These are phyloP conservation scores for Frankliniella fusca DNA, from an alignment of 2,888 invertebrate genomes.

Conservation along the genomic window DNA sequence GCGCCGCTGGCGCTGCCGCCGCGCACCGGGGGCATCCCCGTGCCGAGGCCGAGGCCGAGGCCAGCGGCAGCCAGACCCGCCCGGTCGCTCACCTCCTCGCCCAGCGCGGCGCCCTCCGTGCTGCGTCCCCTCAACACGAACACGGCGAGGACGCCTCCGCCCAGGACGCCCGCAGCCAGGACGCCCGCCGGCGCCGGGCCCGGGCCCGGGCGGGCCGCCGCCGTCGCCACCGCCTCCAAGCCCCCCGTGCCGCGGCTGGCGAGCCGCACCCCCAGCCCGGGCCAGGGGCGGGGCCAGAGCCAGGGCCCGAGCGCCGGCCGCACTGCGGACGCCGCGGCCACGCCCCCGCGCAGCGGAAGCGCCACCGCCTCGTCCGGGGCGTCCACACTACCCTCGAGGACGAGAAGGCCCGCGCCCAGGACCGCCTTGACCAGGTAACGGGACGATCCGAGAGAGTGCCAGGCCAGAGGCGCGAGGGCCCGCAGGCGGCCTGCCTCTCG, in stretches of 20 bases:
- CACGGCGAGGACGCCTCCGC: neutral
- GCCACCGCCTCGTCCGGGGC: neutral
- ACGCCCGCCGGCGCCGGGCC: neutral
- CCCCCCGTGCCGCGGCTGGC: neutral
- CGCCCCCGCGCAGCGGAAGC: neutral
- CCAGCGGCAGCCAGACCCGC: neutral
- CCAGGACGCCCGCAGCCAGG: neutral
- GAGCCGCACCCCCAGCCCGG: neutral
- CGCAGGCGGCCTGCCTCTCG: too few relatives aligned
- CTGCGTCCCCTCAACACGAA: neutral
- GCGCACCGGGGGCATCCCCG: neutral
- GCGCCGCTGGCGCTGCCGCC: neutral
- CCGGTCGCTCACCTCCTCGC: neutral
- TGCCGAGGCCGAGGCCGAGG: neutral
- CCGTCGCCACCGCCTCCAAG: neutral
- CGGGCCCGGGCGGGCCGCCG: neutral
- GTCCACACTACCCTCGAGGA: neutral
- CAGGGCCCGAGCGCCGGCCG: neutral
- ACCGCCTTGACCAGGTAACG: conserved; percentile 16
- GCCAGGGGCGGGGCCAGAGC: neutral
- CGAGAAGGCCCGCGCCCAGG: conserved; percentile 1
- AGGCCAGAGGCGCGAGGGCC: too few relatives aligned
- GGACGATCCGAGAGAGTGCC: too few relatives aligned
- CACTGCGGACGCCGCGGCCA: neutral
- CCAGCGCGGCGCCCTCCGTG: neutral